Base-by-base conservation (phyloP, 2,113 vertebrate genomes). In the Amphiprion percula region DNA sequence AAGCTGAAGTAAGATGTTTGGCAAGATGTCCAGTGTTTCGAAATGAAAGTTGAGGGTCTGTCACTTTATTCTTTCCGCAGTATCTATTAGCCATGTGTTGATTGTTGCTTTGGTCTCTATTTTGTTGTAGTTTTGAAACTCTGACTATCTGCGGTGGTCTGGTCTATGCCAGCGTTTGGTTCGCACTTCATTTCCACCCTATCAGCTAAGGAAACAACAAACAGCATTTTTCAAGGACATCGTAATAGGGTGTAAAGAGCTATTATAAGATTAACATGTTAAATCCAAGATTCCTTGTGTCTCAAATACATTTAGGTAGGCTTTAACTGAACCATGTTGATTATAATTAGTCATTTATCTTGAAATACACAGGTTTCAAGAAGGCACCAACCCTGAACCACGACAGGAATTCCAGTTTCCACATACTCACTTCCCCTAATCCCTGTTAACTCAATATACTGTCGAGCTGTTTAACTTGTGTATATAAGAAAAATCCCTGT, bases 21-120 rank as follows among this genome's bases (percentile, higher is more conserved):
- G 84, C 84, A 91, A 85, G 71, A 87, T 91, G 89, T 85, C 85
- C 82, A 68, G 77, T 75, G 37, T 86, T 68, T 78, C 72, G 65
- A 84, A 84, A 83, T 88, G 81, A 84, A 77, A 86, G 68, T 52
- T 73, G 10, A 30, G 46, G 74, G 70, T 90, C 77, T 83, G 82
- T 85, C 77, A 71, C 71, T 77, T 90, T 77, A 70, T 73, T 82
- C 58, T 82, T 54, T 87, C 60, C 70, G 50, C 59, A 74, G 52
- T 61, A 46, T 77, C 26, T 72, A 74, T 73, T 89, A 78, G 73
- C 47, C 39, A 56, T 61, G 52, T 82, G 54, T 89, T 77, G 70
- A 72, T 50, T 78, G 58, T 52, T 30, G 55, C 68, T 82, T 59
- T 74, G 39, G 23, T 75, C 33, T 68, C 1, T 79, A 1, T 79